Base-by-base conservation (phyloP, 1,140 invertebrate genomes). In the Leptonema lineaticorne region DNA sequence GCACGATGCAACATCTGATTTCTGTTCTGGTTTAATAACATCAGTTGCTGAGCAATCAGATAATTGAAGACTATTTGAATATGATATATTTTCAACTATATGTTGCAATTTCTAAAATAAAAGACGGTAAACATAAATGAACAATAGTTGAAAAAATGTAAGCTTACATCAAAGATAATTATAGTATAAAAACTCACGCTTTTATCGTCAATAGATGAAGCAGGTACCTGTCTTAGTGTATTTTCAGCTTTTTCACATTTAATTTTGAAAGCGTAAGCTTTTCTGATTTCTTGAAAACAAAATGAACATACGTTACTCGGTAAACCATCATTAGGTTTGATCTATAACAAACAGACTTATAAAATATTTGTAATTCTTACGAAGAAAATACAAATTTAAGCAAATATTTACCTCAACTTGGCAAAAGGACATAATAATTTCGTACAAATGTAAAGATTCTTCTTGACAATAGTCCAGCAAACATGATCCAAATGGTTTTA, bases 211-310 rank as follows among this genome's bases (percentile, higher is more conserved):
- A 26, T 26, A 26, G 5, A 53, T 11, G 20, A 7, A 1, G 50
- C 24, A 24, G 50, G 50, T 1, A 53, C 45, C n/a, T 62, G 59
- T 22, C 18, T 45, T 45, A 62, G 26, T 26, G 27, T 45, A 26
- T 41, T 62, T 41, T 62, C 59, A 26, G 59, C n/a, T 62, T 24
- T 37, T 45, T 62, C 59, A 62, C 59, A 62, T 62, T 33, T 62
- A 20, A n/a, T 41, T 45, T 62, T 62, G 33, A 62, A 62, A 1
- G 29, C 14, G n/a, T 41, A 62, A 1, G 33, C 59, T 11, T 27
- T 45, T 62, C 45, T 62, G 6, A 45, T 33, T 24, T 62, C 30
- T 2, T 62, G 8, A 1, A 62, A 22, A 62, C 59, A 62, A 6
- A 24, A 8, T 22, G 1, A 2, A 22, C 59, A 62, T 1, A 62